Percentiles rank a stretch among this genome's conserved stretches.
Evolutionary conservation across 2,797 vertebrate genomes (phyloP).

Genomic region (Steatocranus sp.): DNA sequence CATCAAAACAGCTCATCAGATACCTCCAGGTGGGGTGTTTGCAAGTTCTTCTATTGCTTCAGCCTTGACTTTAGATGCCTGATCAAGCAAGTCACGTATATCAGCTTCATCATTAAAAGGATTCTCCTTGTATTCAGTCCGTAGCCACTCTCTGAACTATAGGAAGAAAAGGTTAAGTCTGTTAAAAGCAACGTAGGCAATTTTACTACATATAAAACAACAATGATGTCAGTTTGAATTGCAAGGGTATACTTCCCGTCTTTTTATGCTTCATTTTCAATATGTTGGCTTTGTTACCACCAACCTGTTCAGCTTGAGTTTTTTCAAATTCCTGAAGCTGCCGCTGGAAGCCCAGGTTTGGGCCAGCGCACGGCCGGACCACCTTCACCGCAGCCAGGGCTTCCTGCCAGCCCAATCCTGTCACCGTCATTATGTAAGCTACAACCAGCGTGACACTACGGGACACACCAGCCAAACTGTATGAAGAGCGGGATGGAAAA

Average conservation of each 20-base stretch:
- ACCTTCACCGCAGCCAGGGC: slow-evolving; percentile 82
- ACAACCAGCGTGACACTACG: slow-evolving; percentile 93
- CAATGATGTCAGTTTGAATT: not conserved
- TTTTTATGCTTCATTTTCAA: not conserved
- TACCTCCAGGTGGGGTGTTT: not conserved
- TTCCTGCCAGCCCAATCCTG: slow-evolving; percentile 91
- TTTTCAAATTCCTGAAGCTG: slow-evolving; percentile 92
- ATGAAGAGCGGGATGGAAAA: not conserved
- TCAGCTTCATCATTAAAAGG: slow-evolving; percentile 86
- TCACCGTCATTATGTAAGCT: slow-evolving; percentile 95
- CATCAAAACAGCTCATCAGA: slow-evolving; percentile 14
- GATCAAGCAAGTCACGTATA: slow-evolving; percentile 80
- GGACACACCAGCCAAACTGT: slow-evolving; percentile 92
- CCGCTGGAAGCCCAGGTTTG: slow-evolving; percentile 90
- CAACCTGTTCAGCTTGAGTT: slow-evolving; percentile 82
- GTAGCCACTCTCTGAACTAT: slow-evolving; percentile 89
- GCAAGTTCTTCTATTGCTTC: not conserved
- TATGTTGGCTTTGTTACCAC: not conserved
- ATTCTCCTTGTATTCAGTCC: slow-evolving; percentile 83
- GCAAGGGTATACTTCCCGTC: not conserved
- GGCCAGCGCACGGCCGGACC: slow-evolving; percentile 87
- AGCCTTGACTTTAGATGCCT: slow-evolving; percentile 31
- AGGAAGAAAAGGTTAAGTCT: not conserved
- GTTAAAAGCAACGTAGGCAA: not conserved
- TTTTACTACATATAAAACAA: not conserved